Conservation (phyloP, 2,797 vertebrate genomes). For the Borostomias antarcticus region DNA sequence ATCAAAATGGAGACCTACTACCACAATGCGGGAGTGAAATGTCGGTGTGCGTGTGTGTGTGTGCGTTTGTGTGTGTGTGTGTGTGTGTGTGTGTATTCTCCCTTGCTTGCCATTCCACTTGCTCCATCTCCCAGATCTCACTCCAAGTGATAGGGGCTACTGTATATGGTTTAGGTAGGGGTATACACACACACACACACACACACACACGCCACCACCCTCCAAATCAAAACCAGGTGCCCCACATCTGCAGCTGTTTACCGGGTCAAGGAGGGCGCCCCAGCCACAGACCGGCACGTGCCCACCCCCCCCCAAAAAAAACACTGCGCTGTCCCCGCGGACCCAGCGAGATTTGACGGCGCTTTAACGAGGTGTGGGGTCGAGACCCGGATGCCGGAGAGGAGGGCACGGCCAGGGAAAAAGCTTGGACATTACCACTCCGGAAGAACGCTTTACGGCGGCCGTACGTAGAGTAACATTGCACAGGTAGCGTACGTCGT, state of each 20-base stretch:
- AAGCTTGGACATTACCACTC: no score
- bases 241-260: slow-evolving; percentile 72
- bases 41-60: not conserved
- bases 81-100: slow-evolving; percentile 48
- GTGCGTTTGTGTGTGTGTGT: slow-evolving; percentile 21
- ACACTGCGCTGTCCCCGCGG: no score
- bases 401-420: no score
- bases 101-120: slow-evolving; percentile 75
- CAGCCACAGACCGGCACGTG: slow-evolving; percentile 73
- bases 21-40: not conserved
- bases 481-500: no score
- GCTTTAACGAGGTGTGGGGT: no score
- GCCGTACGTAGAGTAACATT: no score
- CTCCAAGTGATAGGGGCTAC: slow-evolving; percentile 53
- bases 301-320: no score
- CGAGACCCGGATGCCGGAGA: no score
- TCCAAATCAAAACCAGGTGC: slow-evolving; percentile 69
- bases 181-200: not conserved
- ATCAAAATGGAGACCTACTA: no score
- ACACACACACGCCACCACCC: slow-evolving; percentile 43
- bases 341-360: no score
- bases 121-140: slow-evolving; percentile 76
- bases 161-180: not conserved
- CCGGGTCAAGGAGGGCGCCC: slow-evolving; percentile 57
- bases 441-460: no score